These are phyloP conservation scores for Nycticryphes semicollaris DNA, from an alignment of 2,113 vertebrate genomes.

Conservation along the genomic window DNA sequence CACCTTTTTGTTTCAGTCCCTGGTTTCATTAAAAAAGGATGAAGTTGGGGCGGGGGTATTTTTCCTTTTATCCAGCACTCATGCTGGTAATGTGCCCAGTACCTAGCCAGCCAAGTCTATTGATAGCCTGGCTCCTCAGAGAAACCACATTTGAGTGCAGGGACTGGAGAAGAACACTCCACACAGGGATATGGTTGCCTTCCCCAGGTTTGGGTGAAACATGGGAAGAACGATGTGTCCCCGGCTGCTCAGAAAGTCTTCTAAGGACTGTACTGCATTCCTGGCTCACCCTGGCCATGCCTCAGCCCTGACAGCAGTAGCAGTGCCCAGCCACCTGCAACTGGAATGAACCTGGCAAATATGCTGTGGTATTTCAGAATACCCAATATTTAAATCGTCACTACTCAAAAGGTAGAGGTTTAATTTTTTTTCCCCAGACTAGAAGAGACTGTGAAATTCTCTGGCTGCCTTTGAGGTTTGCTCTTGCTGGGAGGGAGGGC, in stretches of 20 bases:
- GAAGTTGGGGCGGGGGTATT: not conserved
- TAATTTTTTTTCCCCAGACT: not conserved
- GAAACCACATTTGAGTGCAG: accelerated
- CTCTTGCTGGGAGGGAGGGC: constrained; percentile 7
- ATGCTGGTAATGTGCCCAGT: accelerated
- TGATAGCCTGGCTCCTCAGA: not conserved
- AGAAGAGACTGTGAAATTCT: not conserved
- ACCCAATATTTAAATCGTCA: not conserved
- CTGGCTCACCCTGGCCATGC: not conserved
- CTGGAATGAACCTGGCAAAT: not conserved
- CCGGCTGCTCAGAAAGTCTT: not conserved
- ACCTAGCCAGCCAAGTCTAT: not conserved
- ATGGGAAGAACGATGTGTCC: accelerated
- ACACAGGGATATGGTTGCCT: not conserved
- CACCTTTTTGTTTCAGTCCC: not conserved
- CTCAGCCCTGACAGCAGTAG: not conserved
- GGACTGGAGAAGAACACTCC: not conserved
- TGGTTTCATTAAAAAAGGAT: accelerated
- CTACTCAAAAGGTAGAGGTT: not conserved
- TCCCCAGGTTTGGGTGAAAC: not conserved
- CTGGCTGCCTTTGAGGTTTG: not conserved
- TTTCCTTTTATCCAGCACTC: not conserved
- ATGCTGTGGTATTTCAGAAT: not conserved
- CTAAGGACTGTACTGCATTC: accelerated
- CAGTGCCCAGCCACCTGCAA: not conserved